phyloP scores from a whole-genome alignment of 2,113 vertebrate genomes.

The crab-eating macaque (Macaca fascicularis) region T2T-MFA8v1.1 NC_088391.1:27273001-27273500 shows the following conservation, averaged over 20 bases:
- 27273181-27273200: neutral
- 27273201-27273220: neutral
- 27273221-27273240: neutral
- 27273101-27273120: too few species aligned
- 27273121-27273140: too few species aligned
- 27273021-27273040: too few species aligned
- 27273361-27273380: conserved; percentile 42
- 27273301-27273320: neutral
- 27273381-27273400: conserved; percentile 19
- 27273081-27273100: too few species aligned
- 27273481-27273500: neutral
- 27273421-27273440: neutral
- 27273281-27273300: neutral
- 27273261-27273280: neutral
- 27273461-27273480: conserved; percentile 13
- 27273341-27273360: neutral
- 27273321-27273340: neutral
- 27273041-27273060: too few species aligned
- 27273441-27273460: conserved; percentile 27
- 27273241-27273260: neutral
- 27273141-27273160: neutral
- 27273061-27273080: too few species aligned
- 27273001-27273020: too few species aligned
- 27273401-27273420: neutral
- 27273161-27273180: neutral